Conservation (phyloP, 1,140 invertebrate genomes). For the Neodiprion pinetum region DNA sequence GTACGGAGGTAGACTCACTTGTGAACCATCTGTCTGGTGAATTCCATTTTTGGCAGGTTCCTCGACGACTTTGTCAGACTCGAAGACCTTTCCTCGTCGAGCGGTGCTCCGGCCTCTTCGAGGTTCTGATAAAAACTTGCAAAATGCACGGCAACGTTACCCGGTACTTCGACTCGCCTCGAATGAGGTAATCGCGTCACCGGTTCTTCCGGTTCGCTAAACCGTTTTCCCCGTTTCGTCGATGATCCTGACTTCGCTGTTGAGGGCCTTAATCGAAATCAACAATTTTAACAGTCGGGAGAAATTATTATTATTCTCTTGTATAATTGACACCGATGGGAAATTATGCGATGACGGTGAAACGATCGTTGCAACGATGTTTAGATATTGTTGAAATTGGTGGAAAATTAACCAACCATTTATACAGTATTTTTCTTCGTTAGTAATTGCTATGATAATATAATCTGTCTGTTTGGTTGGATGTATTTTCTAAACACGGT, state of each 20-base stretch:
- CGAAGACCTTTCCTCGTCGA: neutral
- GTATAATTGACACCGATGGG: too few species aligned
- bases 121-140: constrained; percentile 36
- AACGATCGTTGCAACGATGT: too few species aligned
- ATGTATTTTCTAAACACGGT: too few species aligned
- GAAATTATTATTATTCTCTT: too few species aligned
- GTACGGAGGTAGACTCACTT: constrained; percentile 27
- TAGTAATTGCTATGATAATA: too few species aligned
- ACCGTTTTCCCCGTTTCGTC: neutral
- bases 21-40: constrained; percentile 43
- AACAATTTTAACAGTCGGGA: neutral
- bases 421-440: too few species aligned
- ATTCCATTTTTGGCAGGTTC: constrained; percentile 29
- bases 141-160: constrained; percentile 37
- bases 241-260: neutral
- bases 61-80: neutral
- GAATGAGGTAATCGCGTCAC: neutral
- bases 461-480: too few species aligned
- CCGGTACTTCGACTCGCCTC: neutral
- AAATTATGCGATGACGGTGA: too few species aligned
- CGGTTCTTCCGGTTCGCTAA: neutral
- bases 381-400: too few species aligned
- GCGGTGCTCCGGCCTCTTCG: neutral
- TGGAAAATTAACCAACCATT: too few species aligned
- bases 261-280: neutral